Evolutionary conservation across 1,140 invertebrate genomes (phyloP).

Genomic region (Bombus pascuorum): DNA sequence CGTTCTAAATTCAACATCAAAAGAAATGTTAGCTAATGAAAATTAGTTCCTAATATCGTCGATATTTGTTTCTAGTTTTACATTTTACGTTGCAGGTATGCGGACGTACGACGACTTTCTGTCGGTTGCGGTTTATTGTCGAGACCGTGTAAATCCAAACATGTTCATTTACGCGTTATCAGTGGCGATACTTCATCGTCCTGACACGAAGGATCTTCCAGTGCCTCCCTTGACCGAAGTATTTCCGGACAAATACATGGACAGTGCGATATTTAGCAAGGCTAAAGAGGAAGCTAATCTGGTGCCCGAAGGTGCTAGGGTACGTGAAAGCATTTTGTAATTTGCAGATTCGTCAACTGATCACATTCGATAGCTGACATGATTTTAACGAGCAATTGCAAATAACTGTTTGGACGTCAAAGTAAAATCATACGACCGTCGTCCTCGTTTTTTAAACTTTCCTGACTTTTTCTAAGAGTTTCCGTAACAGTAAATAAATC

Average conservation of each 20-base stretch:
- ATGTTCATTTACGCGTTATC: conserved; percentile 90
- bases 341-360: not conserved
- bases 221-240: conserved; percentile 88
- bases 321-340: conserved; percentile 66
- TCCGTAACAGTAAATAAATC: too few relatives aligned
- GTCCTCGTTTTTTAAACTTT: too few relatives aligned
- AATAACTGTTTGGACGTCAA: too few relatives aligned
- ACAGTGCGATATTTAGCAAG: conserved; percentile 86
- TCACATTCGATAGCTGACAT: too few relatives aligned
- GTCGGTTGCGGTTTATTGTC: conserved; percentile 87
- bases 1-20: too few relatives aligned
- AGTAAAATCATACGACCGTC: too few relatives aligned
- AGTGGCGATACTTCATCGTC: conserved; percentile 89
- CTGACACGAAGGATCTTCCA: conserved; percentile 88
- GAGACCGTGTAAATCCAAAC: conserved; percentile 89
- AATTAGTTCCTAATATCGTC: not conserved
- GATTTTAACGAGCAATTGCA: too few relatives aligned
- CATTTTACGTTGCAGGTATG: conserved; percentile 82
- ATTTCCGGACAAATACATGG: conserved; percentile 91
- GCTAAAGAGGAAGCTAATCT: conserved; percentile 87
- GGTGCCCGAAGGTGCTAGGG: conserved; percentile 85
- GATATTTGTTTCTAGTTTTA: not conserved
- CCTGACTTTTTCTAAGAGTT: too few relatives aligned
- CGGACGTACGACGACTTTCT: conserved; percentile 87
- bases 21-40: too few relatives aligned